Conservation (phyloP, 2,888 invertebrate genomes). For the Enchytraeus crypticus region DNA sequence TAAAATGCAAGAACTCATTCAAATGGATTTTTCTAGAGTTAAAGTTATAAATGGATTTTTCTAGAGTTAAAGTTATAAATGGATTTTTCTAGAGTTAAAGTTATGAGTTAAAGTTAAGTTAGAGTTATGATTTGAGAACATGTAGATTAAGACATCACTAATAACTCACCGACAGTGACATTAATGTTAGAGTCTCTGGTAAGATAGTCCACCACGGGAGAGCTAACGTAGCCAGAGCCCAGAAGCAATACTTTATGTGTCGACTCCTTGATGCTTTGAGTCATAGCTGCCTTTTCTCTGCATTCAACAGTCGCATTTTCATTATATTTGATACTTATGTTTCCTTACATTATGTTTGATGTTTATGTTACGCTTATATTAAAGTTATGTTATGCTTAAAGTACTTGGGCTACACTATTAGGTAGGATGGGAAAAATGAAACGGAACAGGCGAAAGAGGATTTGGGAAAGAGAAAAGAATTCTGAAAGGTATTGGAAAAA, state of each 20-base stretch:
- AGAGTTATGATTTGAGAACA: neutral
- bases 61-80: neutral
- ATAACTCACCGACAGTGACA: slow-evolving; percentile 66
- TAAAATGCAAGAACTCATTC: no score
- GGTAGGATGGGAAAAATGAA: no score
- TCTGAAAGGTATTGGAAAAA: no score
- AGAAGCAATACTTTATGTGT: slow-evolving; percentile 62
- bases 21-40: neutral
- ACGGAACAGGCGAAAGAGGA: no score
- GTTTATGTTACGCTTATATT: no score
- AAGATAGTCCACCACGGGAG: slow-evolving; percentile 88
- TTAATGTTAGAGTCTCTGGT: slow-evolving; percentile 69
- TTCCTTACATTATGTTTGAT: no score
- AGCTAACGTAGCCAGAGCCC: slow-evolving; percentile 89
- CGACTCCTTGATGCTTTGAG: slow-evolving; percentile 56
- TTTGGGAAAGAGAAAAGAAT: no score
- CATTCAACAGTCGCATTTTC: neutral
- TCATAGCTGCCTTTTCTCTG: slow-evolving; percentile 12
- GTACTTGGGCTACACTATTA: no score
- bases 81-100: neutral
- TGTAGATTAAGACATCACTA: neutral
- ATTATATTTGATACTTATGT: no score
- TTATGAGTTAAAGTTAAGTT: neutral
- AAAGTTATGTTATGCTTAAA: no score
- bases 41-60: neutral